phyloP scores from a whole-genome alignment of 1,140 invertebrate species.

The Cyclina sinensis region DNA sequence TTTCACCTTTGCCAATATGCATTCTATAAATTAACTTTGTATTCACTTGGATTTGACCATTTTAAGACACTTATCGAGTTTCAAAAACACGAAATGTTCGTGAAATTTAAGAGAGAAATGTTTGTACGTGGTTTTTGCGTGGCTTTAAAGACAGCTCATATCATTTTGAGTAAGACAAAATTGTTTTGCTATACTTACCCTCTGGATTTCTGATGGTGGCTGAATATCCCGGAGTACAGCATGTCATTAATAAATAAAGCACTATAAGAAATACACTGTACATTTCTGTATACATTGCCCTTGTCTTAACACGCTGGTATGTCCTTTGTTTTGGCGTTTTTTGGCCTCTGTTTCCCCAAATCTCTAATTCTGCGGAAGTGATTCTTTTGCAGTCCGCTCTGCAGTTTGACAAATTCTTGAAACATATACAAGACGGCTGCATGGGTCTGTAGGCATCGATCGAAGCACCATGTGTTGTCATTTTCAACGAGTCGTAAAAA shows the following conservation, averaged over 20 bases:
- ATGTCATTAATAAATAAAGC: constrained; percentile 2
- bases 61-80: too few relatives aligned
- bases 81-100: too few relatives aligned
- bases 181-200: constrained; percentile 23
- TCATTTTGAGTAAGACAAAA: too few relatives aligned
- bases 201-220: constrained; percentile 7
- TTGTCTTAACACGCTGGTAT: background rate
- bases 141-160: too few relatives aligned
- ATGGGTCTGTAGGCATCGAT: background rate
- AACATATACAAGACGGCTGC: background rate
- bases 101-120: too few relatives aligned
- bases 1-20: too few relatives aligned
- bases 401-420: background rate
- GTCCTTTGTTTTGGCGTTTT: background rate
- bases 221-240: constrained; percentile 13
- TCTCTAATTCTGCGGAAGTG: background rate
- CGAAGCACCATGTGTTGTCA: background rate
- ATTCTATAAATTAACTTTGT: too few relatives aligned
- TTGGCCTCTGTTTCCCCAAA: background rate
- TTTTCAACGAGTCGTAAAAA: background rate
- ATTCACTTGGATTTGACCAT: too few relatives aligned
- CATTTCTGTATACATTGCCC: background rate
- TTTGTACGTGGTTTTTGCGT: too few relatives aligned
- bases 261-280: background rate
- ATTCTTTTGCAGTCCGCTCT: background rate